A percentile compares a stretch with the other conserved stretches of the same genome.
These are phyloP conservation scores for Phrynosoma blainvillii DNA, from an alignment of 2,113 vertebrate species.

Conservation along the genomic window DNA sequence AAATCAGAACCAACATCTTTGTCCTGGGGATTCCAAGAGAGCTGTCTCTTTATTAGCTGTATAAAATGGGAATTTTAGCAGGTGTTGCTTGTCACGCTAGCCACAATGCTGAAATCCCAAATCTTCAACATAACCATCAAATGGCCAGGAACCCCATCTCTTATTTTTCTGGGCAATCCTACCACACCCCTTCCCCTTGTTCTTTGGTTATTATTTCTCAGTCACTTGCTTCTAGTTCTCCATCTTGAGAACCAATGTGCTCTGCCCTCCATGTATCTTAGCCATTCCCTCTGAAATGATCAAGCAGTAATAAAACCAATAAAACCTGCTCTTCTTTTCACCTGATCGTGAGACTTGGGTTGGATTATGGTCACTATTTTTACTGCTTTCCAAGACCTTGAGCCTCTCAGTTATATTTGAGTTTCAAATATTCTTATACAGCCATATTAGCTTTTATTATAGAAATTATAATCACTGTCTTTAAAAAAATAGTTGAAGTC, in stretches of 20 bases:
- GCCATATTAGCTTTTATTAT: constrained; percentile 2
- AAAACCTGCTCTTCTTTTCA: background rate
- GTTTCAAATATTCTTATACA: background rate
- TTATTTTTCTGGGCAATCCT: too few species aligned
- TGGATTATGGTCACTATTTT: background rate
- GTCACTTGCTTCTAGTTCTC: background rate
- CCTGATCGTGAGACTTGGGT: background rate
- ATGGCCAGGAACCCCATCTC: background rate
- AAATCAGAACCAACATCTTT: background rate
- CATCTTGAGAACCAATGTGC: background rate
- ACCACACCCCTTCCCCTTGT: background rate
- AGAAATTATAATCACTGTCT: constrained; percentile 10
- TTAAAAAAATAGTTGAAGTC: background rate
- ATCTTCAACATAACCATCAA: too few species aligned
- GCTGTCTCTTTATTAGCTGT: too few species aligned
- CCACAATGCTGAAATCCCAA: too few species aligned
- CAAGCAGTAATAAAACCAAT: background rate
- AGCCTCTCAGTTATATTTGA: background rate
- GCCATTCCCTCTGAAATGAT: background rate
- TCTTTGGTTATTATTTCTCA: background rate
- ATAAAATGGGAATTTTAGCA: too few species aligned
- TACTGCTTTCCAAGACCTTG: background rate
- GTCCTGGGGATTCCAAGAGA: too few species aligned
- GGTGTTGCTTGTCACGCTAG: too few species aligned
- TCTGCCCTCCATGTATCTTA: too few species aligned